These are phyloP conservation scores for Ornithorhynchus anatinus DNA, from an alignment of 2,113 vertebrate genomes.

Conservation along the genomic window DNA sequence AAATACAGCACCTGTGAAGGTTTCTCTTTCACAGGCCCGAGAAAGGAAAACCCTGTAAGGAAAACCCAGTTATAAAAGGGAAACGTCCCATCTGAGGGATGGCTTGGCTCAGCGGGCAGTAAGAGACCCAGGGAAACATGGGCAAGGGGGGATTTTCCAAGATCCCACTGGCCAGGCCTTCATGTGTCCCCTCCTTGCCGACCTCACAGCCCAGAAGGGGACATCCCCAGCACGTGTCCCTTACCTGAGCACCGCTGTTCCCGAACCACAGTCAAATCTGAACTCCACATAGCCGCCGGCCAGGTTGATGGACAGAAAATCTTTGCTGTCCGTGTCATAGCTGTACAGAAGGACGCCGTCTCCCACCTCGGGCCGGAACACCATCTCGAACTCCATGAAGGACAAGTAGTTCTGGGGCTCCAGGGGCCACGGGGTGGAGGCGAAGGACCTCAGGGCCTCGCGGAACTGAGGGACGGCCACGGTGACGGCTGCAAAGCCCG, in stretches of 20 bases:
- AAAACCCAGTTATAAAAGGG: background rate
- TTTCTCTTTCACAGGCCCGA: background rate
- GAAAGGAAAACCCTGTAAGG: background rate
- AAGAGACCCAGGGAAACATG: background rate
- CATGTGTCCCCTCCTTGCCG: background rate
- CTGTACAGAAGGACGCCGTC: slow-evolving; percentile 91
- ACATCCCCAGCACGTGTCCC: background rate
- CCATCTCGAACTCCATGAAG: slow-evolving; percentile 94
- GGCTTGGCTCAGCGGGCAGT: background rate
- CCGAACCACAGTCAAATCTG: slow-evolving; percentile 96
- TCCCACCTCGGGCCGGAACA: slow-evolving; percentile 77
- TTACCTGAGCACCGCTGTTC: slow-evolving; percentile 87
- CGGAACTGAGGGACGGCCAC: slow-evolving; percentile 89
- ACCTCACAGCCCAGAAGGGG: background rate
- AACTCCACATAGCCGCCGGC: slow-evolving; percentile 85
- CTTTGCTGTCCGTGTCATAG: slow-evolving; percentile 84
- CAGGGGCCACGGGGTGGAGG: slow-evolving; percentile 87
- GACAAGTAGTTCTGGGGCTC: slow-evolving; percentile 87
- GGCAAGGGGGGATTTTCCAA: background rate
- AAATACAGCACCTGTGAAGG: background rate
- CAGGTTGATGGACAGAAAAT: slow-evolving; percentile 89
- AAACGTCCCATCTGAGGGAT: background rate
- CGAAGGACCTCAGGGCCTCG: slow-evolving; percentile 83
- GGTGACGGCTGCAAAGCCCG: slow-evolving; percentile 77
- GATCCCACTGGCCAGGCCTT: background rate